Evolutionary conservation across 2,888 invertebrate genomes (phyloP).

Genomic region (Phyto melanocephala): DNA sequence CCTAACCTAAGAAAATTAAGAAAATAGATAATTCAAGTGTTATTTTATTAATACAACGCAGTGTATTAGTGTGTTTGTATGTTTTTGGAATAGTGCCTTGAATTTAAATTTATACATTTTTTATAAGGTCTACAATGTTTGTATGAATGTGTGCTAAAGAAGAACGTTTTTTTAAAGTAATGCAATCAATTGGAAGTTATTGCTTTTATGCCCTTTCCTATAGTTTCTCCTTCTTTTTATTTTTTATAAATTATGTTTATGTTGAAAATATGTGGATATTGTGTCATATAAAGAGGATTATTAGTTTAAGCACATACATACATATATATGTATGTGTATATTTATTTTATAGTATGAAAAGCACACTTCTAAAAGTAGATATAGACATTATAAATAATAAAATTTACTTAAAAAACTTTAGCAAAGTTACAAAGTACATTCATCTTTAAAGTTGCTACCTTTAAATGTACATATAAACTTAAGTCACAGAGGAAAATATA

Average conservation of each 20-base stretch:
- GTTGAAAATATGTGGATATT: not conserved
- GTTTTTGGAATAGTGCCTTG: slow-evolving; percentile 44
- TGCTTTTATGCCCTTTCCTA: slow-evolving; percentile 54
- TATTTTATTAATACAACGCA: too few relatives aligned
- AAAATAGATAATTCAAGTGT: too few relatives aligned
- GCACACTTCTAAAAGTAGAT: not conserved
- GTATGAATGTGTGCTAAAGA: not conserved
- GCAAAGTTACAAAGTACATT: too few relatives aligned
- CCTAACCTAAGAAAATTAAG: too few relatives aligned
- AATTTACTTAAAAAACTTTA: slow-evolving; percentile 39
- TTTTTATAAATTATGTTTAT: slow-evolving; percentile 4
- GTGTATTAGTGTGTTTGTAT: not conserved
- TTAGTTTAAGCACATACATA: not conserved
- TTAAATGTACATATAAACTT: too few relatives aligned
- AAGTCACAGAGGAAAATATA: too few relatives aligned
- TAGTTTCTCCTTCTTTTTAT: slow-evolving; percentile 32
- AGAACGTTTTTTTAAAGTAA: slow-evolving; percentile 26
- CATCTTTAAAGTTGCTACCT: too few relatives aligned
- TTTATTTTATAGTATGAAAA: not conserved
- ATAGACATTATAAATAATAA: not conserved
- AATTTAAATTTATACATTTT: slow-evolving; percentile 63
- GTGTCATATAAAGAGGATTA: not conserved
- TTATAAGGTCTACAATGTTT: slow-evolving; percentile 38
- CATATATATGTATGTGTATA: not conserved
- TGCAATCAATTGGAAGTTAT: slow-evolving; percentile 66